A percentile compares a stretch with the other conserved stretches of the same genome.
Evolutionary conservation across 2,113 vertebrate species (phyloP).

Genomic region (Silurus glanis): DNA sequence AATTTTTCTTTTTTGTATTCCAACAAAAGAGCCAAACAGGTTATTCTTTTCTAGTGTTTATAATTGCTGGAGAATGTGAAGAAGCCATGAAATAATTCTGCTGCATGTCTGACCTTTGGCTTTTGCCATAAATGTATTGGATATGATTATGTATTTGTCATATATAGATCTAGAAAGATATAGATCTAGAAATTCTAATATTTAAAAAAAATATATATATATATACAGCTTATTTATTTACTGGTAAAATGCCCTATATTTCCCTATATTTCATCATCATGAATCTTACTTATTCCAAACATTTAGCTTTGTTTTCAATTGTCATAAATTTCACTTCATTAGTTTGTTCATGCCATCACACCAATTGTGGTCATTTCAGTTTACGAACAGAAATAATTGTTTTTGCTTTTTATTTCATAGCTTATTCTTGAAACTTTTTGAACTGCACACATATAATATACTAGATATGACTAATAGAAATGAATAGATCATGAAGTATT

Average conservation of each 20-base stretch:
- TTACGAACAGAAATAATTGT: background rate
- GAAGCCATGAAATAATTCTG: background rate
- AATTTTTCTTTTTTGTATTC: background rate
- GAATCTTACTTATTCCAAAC: no score
- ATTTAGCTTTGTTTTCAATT: background rate
- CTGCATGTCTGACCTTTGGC: constrained; percentile 38
- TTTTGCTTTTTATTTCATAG: background rate
- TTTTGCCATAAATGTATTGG: constrained; percentile 19
- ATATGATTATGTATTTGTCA: constrained; percentile 11
- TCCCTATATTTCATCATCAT: background rate
- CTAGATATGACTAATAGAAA: background rate
- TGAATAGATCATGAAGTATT: background rate
- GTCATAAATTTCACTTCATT: background rate
- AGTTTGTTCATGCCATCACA: background rate
- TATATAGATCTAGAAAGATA: background rate
- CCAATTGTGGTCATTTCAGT: background rate
- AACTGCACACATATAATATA: background rate
- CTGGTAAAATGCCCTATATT: background rate
- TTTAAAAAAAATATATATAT: background rate
- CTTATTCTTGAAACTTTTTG: background rate
- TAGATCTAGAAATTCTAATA: background rate
- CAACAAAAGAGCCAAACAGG: background rate
- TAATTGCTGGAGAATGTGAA: constrained; percentile 3
- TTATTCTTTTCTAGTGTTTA: background rate
- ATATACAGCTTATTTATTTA: background rate